Conservation (phyloP, 2,888 invertebrate species). For the Noctua janthe region DNA sequence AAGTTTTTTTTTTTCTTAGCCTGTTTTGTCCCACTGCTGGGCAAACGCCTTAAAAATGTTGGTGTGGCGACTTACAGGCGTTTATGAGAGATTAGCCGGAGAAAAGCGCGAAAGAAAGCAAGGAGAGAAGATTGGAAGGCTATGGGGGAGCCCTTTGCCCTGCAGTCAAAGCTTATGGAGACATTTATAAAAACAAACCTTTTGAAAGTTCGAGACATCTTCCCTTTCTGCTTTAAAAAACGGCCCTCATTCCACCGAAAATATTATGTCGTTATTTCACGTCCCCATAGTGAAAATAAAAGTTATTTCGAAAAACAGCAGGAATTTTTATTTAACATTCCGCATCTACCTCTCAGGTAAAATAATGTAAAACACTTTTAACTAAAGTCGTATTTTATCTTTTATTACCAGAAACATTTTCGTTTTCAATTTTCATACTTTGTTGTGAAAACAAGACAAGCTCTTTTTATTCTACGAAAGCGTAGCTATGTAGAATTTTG, state of each 20-base stretch:
- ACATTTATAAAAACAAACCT: slow-evolving; percentile 1
- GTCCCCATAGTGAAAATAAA: not conserved
- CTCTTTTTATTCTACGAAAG: slow-evolving; percentile 19
- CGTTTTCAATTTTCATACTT: slow-evolving; percentile 24
- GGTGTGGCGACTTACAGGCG: no score
- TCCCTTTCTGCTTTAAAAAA: not conserved
- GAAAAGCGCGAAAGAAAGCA: no score
- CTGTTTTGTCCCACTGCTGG: no score
- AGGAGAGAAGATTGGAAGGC: no score
- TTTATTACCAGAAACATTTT: slow-evolving; percentile 42
- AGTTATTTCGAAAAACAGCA: not conserved
- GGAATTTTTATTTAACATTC: slow-evolving; percentile 14
- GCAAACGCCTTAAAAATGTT: no score
- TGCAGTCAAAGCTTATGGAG: not conserved
- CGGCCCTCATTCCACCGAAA: not conserved
- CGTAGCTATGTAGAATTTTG: not conserved
- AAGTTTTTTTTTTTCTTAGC: not conserved
- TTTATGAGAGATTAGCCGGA: no score
- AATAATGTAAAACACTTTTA: slow-evolving; percentile 34
- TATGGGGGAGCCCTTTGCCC: no score
- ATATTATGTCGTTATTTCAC: not conserved
- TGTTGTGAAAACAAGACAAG: slow-evolving; percentile 29
- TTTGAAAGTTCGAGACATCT: not conserved
- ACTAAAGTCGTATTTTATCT: slow-evolving; percentile 38
- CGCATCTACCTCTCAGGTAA: not conserved